Conservation (phyloP, 2,888 invertebrate genomes). For the Pristionchus mayeri region DNA sequence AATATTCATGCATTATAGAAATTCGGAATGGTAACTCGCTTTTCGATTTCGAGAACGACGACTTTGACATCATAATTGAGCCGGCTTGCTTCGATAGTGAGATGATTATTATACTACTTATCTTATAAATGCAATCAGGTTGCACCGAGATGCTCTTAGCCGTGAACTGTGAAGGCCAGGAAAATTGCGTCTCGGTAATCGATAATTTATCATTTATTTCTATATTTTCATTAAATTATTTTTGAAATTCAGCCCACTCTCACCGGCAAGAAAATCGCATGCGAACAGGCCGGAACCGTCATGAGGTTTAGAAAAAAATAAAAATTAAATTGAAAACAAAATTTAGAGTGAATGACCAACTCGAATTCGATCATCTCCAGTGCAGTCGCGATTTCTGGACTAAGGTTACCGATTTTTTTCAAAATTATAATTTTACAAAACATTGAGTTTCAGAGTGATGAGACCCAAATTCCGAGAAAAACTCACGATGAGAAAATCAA, state of each 20-base stretch:
- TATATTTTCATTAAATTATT: background rate
- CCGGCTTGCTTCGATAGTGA: background rate
- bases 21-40: background rate
- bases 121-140: background rate
- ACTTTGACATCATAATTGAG: background rate
- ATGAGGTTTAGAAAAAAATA: background rate
- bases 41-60: background rate
- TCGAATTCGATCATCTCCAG: constrained; percentile 6
- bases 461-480: background rate
- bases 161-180: background rate
- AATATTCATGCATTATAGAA: background rate
- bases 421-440: background rate
- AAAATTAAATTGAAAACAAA: background rate
- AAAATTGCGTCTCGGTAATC: background rate
- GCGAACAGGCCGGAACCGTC: background rate
- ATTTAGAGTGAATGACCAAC: constrained; percentile 10
- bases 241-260: background rate
- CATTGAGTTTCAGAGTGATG: background rate
- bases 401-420: background rate
- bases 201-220: background rate
- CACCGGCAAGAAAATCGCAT: background rate
- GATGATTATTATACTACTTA: background rate
- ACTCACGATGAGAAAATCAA: background rate
- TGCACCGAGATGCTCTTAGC: background rate
- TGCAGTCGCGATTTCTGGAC: background rate